These are phyloP conservation scores for Argynnis bischoffii DNA, from an alignment of 2,888 invertebrate genomes.

Conservation along the genomic window DNA sequence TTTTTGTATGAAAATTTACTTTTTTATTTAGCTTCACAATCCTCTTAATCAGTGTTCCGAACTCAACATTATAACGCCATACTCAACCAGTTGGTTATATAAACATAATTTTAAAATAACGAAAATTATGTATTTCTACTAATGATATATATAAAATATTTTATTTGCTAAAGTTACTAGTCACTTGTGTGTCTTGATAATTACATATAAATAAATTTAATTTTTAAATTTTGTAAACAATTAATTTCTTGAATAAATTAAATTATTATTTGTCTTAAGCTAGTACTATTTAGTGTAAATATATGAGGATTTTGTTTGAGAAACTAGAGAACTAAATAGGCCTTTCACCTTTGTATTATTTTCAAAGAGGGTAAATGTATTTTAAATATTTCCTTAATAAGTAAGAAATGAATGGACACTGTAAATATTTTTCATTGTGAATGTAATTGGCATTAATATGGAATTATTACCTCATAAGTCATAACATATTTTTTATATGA, in stretches of 20 bases:
- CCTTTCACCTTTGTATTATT: not conserved
- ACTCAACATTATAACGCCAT: too few relatives aligned
- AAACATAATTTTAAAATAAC: not conserved
- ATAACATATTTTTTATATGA: too few relatives aligned
- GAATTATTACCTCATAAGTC: not conserved
- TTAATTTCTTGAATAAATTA: constrained; percentile 11
- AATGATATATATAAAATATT: constrained; percentile 6
- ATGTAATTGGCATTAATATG: constrained; percentile 4
- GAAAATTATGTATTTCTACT: constrained; percentile 19
- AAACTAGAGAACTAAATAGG: not conserved
- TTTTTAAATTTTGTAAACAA: not conserved
- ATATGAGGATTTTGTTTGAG: not conserved
- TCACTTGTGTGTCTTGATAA: constrained; percentile 14
- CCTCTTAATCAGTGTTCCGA: too few relatives aligned
- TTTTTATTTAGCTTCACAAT: too few relatives aligned
- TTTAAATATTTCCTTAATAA: constrained; percentile 3
- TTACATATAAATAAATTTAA: constrained; percentile 3
- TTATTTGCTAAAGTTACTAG: constrained; percentile 10
- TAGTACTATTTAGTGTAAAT: constrained; percentile 17
- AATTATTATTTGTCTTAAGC: constrained; percentile 19
- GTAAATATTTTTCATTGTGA: constrained; percentile 5
- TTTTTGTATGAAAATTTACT: too few relatives aligned
- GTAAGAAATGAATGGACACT: constrained; percentile 3
- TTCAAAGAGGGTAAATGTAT: constrained; percentile 9
- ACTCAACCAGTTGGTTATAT: too few relatives aligned